phyloP scores from a whole-genome alignment of 2,113 vertebrate genomes.

The Pavo muticus region DNA sequence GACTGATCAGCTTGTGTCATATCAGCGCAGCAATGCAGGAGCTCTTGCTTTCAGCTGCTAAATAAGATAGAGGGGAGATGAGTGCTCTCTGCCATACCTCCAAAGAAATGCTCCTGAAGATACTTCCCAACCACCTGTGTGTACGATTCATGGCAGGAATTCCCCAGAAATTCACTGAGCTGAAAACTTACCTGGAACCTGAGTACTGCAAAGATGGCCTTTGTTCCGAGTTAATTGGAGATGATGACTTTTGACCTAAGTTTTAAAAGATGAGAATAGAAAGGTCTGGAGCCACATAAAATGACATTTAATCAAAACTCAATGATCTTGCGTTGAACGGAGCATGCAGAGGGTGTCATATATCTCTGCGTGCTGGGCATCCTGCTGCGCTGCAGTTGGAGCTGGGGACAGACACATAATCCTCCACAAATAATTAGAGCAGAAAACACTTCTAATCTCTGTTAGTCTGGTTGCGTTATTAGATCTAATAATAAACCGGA shows the following conservation, averaged over 20 bases:
- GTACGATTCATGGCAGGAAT: neutral
- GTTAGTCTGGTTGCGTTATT: slow-evolving; percentile 2
- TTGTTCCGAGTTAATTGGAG: neutral
- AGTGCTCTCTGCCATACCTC: neutral
- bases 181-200: neutral
- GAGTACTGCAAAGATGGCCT: neutral
- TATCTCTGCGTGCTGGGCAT: neutral
- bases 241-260: neutral
- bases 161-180: neutral
- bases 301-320: slow-evolving; percentile 15
- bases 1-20: neutral
- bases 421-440: slow-evolving; percentile 38
- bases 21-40: neutral
- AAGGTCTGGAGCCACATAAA: neutral
- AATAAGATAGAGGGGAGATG: neutral
- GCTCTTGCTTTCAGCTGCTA: neutral
- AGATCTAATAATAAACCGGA: slow-evolving; percentile 40
- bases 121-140: neutral
- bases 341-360: neutral
- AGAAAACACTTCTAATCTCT: slow-evolving; percentile 44
- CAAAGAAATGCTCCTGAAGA: neutral
- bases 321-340: neutral
- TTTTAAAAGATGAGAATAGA: neutral
- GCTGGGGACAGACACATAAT: neutral
- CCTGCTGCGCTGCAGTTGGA: neutral